Evolutionary conservation across 2,797 vertebrate genomes (phyloP), one percentile per base, ranked within the genome.

Genomic region (Leptatherina wallacei): DNA sequence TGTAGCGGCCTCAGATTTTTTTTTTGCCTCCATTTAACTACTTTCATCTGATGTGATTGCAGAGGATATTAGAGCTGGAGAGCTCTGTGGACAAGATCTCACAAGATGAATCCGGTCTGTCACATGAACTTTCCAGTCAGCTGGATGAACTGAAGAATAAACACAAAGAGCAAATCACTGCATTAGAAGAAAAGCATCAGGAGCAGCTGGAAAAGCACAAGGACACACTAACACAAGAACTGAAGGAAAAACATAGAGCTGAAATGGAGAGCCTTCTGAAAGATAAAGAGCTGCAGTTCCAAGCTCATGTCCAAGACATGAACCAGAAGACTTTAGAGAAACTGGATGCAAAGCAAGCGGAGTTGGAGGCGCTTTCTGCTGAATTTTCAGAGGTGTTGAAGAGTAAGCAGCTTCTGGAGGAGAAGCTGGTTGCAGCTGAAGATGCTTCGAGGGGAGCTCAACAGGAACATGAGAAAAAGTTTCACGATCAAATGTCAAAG

Each of bases 61-160:
- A 99, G 98, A 97, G 93, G 91, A 95, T 98, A 90, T 93, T 99
- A 87, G 97, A 99, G 88, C 88, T 99, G 71, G 96, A 99, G 91
- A 99, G 96, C 89, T 95, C 92, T 60, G 85, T 95, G 87, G 90
- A 92, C 54, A 95, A 95, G 74, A 86, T 77, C 78, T 93, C 93
- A 0, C 92, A 96, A 82, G 94, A 94, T 65, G 94, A 90, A 67
- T 90, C 87, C 62, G 89, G 61, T 52, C 81, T 89, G 6, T 92
- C 95, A 33, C 92, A 94, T 62, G 92, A 96, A 75, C 78, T 95
- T 60, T 90, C 86, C 71, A 58, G 59, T 82, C 89, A 95, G 73
- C 69, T 95, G 69, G 95, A 96, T n/a, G 92, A 94, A 81, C 94
- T 96, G 85, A 95, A 92, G 88, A 93, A 81, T 47, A 95, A 95